Conservation (phyloP, 2,797 vertebrate species). For the Onychomys torridus region DNA sequence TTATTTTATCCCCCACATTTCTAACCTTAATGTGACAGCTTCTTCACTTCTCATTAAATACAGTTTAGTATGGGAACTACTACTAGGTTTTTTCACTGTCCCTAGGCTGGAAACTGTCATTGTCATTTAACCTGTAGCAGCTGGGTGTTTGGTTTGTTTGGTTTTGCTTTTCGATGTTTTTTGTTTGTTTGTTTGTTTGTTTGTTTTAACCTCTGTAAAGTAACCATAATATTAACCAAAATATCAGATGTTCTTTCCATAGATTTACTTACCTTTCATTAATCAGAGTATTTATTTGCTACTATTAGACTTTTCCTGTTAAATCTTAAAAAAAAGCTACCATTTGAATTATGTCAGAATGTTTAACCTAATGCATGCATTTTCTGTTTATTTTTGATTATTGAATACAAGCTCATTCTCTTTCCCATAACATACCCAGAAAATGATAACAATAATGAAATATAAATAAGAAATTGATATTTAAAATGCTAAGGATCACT, state of each 20-base stretch:
- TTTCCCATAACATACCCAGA: background rate
- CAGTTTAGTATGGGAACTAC: background rate
- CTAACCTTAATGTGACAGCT: background rate
- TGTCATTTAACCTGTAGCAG: background rate
- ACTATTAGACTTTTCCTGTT: background rate
- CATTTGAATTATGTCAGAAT: conserved; percentile 8
- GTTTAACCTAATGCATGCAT: background rate
- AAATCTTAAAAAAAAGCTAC: conserved; percentile 12
- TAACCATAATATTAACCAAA: background rate
- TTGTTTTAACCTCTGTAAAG: background rate
- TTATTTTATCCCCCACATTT: background rate
- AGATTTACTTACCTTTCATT: background rate
- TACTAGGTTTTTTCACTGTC: background rate
- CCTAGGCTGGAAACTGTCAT: background rate
- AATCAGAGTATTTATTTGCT: background rate
- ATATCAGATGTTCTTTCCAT: background rate
- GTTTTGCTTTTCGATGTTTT: background rate
- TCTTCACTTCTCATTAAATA: background rate
- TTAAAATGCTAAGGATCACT: background rate
- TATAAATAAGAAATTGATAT: conserved; percentile 36
- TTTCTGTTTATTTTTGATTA: conserved; percentile 30
- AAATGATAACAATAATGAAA: conserved; percentile 40
- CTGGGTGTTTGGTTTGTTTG: background rate
- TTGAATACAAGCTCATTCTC: conserved; percentile 14
- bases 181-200: no score